phyloP scores from a whole-genome alignment of 2,888 invertebrate species.

The Dusona sp. region DNA sequence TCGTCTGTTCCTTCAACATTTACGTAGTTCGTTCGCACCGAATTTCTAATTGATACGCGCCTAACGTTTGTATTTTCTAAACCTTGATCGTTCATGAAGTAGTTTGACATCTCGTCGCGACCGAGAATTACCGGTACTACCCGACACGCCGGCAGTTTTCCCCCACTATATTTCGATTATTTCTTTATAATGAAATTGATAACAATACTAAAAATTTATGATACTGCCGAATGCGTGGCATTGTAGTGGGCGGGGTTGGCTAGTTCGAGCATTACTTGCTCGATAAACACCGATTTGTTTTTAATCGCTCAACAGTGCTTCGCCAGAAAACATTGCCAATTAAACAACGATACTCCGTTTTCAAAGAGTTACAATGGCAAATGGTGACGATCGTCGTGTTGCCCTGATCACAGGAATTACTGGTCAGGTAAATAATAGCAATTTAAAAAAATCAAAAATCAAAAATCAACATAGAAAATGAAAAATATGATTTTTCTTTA shows the following conservation, averaged over 20 bases:
- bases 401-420: constrained; percentile 98
- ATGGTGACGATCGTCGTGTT: constrained; percentile 86
- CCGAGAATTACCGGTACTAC: not conserved
- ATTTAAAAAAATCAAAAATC: not conserved
- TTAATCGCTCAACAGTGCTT: not conserved
- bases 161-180: not conserved
- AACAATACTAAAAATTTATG: not conserved
- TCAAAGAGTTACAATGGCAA: constrained; percentile 73
- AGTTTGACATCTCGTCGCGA: not conserved
- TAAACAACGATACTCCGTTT: not conserved
- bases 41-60: not conserved
- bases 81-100: not conserved
- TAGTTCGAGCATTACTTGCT: not conserved
- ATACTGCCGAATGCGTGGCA: constrained; percentile 7
- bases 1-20: not conserved
- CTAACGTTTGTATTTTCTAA: not conserved
- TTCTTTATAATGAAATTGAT: not conserved
- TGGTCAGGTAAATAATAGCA: constrained; percentile 91
- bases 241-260: not conserved
- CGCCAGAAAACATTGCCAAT: not conserved
- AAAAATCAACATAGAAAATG: not conserved
- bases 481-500: not conserved
- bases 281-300: not conserved
- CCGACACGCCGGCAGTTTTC: constrained; percentile 2
- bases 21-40: not conserved